phyloP scores from a whole-genome alignment of 2,888 invertebrate genomes.

The Dryocosmus kuriphilus region DNA sequence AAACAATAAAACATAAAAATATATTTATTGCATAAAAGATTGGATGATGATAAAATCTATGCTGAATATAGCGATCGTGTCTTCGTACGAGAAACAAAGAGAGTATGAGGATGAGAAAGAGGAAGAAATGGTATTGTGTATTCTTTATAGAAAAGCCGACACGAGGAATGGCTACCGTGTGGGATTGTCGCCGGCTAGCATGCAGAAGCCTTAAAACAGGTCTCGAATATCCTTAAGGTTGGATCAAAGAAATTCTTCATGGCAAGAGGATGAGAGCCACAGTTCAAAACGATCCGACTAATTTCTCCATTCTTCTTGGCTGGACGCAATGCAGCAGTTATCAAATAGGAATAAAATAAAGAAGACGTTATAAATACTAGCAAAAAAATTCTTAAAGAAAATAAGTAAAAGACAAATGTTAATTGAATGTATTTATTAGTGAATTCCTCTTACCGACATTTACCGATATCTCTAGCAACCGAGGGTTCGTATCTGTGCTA shows the following conservation, averaged over 20 bases:
- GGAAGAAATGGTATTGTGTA: slow-evolving; percentile 47
- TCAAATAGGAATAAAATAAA: slow-evolving; percentile 33
- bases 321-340: not conserved
- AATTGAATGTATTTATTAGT: no score
- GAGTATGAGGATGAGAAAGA: slow-evolving; percentile 27
- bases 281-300: slow-evolving; percentile 69
- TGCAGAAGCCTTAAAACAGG: slow-evolving; percentile 55
- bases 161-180: slow-evolving; percentile 51
- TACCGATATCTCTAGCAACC: not conserved
- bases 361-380: not conserved
- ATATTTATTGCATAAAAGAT: slow-evolving; percentile 20
- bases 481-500: not conserved
- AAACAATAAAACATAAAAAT: slow-evolving; percentile 11
- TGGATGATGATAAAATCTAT: not conserved
- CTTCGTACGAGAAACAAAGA: slow-evolving; percentile 30
- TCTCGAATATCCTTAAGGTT: slow-evolving; percentile 54
- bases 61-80: slow-evolving; percentile 12
- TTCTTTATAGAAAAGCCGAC: slow-evolving; percentile 57
- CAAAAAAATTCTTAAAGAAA: not conserved
- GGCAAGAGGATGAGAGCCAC: slow-evolving; percentile 66
- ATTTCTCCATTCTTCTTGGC: slow-evolving; percentile 62
- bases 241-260: slow-evolving; percentile 51
- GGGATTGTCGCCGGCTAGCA: slow-evolving; percentile 52
- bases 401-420: not conserved
- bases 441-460: not conserved